Base-by-base conservation (phyloP, 2,797 vertebrate genomes). In the Sebastes itinus region DNA sequence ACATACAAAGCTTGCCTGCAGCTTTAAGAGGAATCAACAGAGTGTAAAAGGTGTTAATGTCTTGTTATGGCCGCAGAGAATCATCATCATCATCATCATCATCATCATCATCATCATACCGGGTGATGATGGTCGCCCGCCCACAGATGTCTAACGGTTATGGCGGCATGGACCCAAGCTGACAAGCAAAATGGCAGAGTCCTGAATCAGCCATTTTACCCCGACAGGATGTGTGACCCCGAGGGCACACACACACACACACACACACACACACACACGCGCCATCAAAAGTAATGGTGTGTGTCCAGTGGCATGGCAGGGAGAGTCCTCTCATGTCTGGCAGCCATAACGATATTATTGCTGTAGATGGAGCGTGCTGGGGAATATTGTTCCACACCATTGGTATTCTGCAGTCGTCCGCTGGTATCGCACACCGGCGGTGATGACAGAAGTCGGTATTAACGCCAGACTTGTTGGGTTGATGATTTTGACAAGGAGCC, bases 251-350 rank as follows among this genome's bases (percentile, higher is more conserved):
- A 12, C 42, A 12, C 69, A 42, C 6, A 12, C 42, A 12, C 69
- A 33, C 30, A 54, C 55, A 12, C 35, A 12, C 69, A 35, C 30
- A 54, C 11, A 32, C 62, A 27, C 28, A 4, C 10, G 2, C n/a
- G 38, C 80, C 80, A 92, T 92, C 85, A 91, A 61, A 87, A 78
- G 83, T 94, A 93, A 94, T 94, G 91, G 87, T 75, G 91, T 89
- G 92, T 91, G 90, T 92, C 88, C 82, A 72, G 80, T 23, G 77
- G 74, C 79, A 66, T n/a, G 84, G 77, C 78, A 28, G 83, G 71
- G 82, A 77, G 87, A 81, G 82, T 88, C 87, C 82, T 83, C 81
- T 85, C 84, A 67, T 88, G 83, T 90, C 88, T 90, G 82, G 81
- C 79, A 78, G 86, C 78, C 84, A 77, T 84, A 84, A 84, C 32